Base-by-base conservation (phyloP, 2,113 vertebrate genomes). In the Cebidichthys violaceus region DNA sequence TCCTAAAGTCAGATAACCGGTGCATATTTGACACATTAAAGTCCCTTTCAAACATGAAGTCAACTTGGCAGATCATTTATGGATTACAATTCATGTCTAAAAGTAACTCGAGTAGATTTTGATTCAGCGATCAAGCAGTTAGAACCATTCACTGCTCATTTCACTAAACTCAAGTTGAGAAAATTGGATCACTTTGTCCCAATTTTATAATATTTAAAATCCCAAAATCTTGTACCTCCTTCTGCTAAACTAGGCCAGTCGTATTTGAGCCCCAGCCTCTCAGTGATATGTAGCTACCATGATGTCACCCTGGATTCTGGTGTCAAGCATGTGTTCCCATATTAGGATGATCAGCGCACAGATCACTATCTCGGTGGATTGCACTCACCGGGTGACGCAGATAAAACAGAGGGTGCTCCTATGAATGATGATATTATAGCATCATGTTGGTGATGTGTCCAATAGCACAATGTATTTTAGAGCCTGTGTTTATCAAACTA, bases 231-330 rank as follows among this genome's bases (percentile, higher is more conserved):
- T 6, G 6, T 33, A 31, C 17, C 31, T 31, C n/a, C 55, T 22
- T 4, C 31, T 61, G 57, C 64, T 79, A 61, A 82, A 70, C n/a
- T 50, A 35, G 60, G 60, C 59, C 69, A 61, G 68, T 24, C 0
- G 29, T 69, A 76, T 54, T 66, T 52, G 67, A 79, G 45, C 39
- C 27, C 45, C 31, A 60, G 35, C 37, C 33, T 22, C 33, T 54
- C 64, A 68, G 79, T 81, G 52, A 73, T 72, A 55, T 79, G 70
- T 76, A 54, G 45, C 77, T 75, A 47, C 54, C 57, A 65, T 84
- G 84, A 82, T 66, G 83, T 86, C 83, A 86, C 70, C 61, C 54
- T 50, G 64, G 76, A 79, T 67, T 76, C 72, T 55, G 37, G 50
- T 82, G 61, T 77, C 82, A 75, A 18, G 54, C 60, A 31, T 82